Evolutionary conservation across 2,113 vertebrate genomes (phyloP).

Genomic region (Clupea harengus): DNA sequence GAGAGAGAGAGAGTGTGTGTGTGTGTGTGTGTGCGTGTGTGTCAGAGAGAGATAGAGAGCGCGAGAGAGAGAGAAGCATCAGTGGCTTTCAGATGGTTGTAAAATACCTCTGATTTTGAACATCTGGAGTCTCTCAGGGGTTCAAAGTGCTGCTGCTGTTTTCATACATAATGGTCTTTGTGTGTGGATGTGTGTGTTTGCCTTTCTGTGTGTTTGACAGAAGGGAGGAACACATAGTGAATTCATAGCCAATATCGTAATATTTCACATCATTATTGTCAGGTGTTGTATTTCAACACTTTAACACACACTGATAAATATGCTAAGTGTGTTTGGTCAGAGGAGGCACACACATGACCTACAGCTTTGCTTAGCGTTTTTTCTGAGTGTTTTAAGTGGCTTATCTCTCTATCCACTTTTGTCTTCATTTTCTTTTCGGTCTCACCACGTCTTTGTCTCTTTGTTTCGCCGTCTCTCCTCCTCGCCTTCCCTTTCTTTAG

Average conservation of each 20-base stretch:
- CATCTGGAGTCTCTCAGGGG: conserved; percentile 57
- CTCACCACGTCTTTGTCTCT: background rate
- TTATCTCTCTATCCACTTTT: background rate
- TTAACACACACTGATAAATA: background rate
- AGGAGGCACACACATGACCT: background rate
- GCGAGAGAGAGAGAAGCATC: background rate
- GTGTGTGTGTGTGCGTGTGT: too few relatives aligned
- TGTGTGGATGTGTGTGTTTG: conserved; percentile 35
- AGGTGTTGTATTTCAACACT: background rate
- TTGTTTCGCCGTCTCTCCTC: background rate
- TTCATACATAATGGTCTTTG: conserved; percentile 42
- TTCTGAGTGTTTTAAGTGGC: background rate
- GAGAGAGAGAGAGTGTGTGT: background rate
- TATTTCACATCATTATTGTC: background rate
- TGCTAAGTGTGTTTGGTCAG: background rate
- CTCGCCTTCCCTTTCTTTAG: background rate
- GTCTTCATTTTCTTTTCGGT: background rate
- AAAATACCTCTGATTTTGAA: conserved; percentile 63
- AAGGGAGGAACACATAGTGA: background rate
- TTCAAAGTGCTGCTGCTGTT: conserved; percentile 53
- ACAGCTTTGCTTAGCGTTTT: conserved; percentile 5
- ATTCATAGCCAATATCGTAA: background rate
- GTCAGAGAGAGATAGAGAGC: conserved; percentile 60
- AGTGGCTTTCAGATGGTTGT: conserved; percentile 52
- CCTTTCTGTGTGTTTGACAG: conserved; percentile 34